These are phyloP conservation scores for Chaetogeoica ovagalla DNA, from an alignment of 2,888 invertebrate genomes.

Conservation along the genomic window DNA sequence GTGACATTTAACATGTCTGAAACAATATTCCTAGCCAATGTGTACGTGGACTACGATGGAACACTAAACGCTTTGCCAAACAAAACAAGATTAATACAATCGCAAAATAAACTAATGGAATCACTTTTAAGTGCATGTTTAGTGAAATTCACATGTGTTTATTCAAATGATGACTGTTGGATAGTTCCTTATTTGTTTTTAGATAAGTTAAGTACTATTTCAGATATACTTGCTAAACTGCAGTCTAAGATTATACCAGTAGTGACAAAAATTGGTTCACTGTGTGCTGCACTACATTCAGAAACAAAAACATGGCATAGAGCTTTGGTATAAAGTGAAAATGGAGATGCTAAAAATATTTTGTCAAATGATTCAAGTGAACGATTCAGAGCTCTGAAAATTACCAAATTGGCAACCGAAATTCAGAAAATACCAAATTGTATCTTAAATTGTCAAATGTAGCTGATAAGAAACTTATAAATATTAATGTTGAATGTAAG, in stretches of 20 bases:
- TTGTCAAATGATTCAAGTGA: constrained; percentile 33
- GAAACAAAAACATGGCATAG: constrained; percentile 28
- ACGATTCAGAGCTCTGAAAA: constrained; percentile 19
- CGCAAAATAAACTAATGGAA: constrained; percentile 26
- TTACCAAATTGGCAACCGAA: constrained; percentile 29
- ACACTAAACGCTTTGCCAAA: background rate
- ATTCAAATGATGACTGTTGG: constrained; percentile 20
- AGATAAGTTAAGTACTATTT: background rate
- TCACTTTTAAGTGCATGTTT: constrained; percentile 31
- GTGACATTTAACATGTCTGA: constrained; percentile 21
- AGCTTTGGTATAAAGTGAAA: constrained; percentile 7
- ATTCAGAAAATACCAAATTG: constrained; percentile 43
- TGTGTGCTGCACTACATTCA: constrained; percentile 38
- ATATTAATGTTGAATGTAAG: constrained; percentile 20
- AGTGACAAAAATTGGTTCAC: constrained; percentile 33
- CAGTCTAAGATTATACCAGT: constrained; percentile 33
- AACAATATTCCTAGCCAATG: constrained; percentile 26
- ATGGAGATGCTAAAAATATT: constrained; percentile 1
- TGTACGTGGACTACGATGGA: constrained; percentile 13
- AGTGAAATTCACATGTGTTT: constrained; percentile 28
- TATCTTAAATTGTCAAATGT: constrained; percentile 20
- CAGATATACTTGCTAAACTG: constrained; percentile 10
- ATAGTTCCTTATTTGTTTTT: constrained; percentile 39
- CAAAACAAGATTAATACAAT: background rate
- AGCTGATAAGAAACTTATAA: background rate